Evolutionary conservation across 2,888 invertebrate species (phyloP).

Genomic region (Lucinisca nassula): DNA sequence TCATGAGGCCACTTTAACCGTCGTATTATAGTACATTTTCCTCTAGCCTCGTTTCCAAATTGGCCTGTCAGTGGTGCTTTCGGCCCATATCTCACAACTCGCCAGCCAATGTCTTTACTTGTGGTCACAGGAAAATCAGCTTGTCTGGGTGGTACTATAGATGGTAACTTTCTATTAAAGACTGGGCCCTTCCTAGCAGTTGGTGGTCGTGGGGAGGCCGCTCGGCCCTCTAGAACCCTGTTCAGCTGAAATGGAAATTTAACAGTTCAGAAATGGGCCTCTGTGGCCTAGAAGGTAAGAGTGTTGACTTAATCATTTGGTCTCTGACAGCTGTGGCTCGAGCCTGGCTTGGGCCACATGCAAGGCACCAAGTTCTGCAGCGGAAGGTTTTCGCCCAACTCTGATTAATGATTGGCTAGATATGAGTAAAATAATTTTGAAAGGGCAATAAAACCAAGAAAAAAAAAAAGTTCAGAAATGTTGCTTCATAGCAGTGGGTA

Average conservation of each 20-base stretch:
- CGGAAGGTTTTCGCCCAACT: too few relatives aligned
- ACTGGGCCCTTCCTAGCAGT: neutral
- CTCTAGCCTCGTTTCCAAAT: conserved; percentile 57
- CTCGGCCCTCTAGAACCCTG: conserved; percentile 52
- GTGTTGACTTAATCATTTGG: too few relatives aligned
- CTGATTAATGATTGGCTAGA: too few relatives aligned
- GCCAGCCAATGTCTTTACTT: conserved; percentile 76
- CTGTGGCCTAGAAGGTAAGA: too few relatives aligned
- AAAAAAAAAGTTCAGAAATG: too few relatives aligned
- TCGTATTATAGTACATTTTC: conserved; percentile 67
- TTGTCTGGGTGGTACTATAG: conserved; percentile 44
- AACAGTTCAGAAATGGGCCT: too few relatives aligned
- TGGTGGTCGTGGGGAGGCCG: conserved; percentile 5
- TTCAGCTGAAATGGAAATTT: conserved; percentile 63
- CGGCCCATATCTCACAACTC: conserved; percentile 32
- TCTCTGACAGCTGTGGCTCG: too few relatives aligned
- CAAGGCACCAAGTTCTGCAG: too few relatives aligned
- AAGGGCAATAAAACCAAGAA: too few relatives aligned
- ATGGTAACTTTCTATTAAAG: conserved; percentile 41
- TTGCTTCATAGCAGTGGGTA: too few relatives aligned
- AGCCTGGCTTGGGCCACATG: too few relatives aligned
- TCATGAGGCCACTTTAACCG: conserved; percentile 74
- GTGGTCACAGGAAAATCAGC: conserved; percentile 70
- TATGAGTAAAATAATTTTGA: too few relatives aligned
- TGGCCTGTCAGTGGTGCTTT: conserved; percentile 48